These are phyloP conservation scores for Cecidostiba fungosa DNA, from an alignment of 2,888 invertebrate species.

Conservation along the genomic window DNA sequence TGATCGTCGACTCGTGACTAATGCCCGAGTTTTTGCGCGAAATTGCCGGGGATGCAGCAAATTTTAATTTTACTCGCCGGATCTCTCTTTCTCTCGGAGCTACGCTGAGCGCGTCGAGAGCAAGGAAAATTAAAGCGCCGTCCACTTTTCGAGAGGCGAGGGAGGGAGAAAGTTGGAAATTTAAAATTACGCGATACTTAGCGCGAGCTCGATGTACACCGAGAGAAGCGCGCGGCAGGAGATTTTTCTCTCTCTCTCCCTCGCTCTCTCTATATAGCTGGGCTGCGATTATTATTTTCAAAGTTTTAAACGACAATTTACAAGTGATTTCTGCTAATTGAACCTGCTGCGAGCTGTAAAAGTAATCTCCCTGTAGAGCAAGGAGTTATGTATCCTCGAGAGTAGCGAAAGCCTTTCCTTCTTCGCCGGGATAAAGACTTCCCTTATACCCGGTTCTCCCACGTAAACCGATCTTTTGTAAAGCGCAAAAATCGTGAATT, in stretches of 20 bases:
- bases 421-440: neutral
- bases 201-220: neutral
- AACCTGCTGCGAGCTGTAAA: conserved; percentile 9
- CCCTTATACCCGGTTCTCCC: neutral
- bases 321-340: conserved; percentile 50
- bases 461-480: conserved; percentile 32
- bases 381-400: conserved; percentile 23
- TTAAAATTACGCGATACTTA: conserved; percentile 33
- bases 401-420: neutral
- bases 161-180: conserved; percentile 38
- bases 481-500: conserved; percentile 33
- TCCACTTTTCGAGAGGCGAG: conserved; percentile 8
- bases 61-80: conserved; percentile 38
- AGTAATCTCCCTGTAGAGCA: conserved; percentile 15
- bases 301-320: conserved; percentile 52
- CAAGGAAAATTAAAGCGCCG: conserved; percentile 11
- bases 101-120: neutral
- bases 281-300: conserved; percentile 16
- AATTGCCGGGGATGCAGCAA: conserved; percentile 30
- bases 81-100: neutral
- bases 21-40: conserved; percentile 23
- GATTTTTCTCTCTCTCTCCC: neutral
- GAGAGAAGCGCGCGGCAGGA: neutral
- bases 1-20: conserved; percentile 43
- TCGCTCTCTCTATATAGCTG: neutral